Evolutionary conservation across 2,797 vertebrate genomes (phyloP), one percentile per base, ranked within the genome.

Genomic region (Sebastes paucispinis): DNA sequence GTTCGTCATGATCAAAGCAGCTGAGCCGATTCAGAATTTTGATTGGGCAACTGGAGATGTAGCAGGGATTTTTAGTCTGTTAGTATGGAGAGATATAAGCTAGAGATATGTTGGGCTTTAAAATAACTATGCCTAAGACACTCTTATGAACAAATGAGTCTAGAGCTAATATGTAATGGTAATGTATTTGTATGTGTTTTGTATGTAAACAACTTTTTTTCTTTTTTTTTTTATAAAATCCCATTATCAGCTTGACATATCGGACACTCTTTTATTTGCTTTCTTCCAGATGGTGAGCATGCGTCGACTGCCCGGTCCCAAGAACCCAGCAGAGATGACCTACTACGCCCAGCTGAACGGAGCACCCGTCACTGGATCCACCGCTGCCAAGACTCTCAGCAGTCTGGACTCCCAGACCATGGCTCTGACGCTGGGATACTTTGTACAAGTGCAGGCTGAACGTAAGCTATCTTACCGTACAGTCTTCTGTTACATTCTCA

Each of bases 341-440:
- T 99, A 99, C 91, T 99, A 99, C 14, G 95, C 95, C n/a, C 95
- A 98, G 80, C 93, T 96, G 92, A 97, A 98, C 0, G 97, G 98
- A 24, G 95, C 96, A 1, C 97, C 98, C 39, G 88, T 99, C 90
- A 86, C 95, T 25, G 98, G 98, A 34, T 97, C 96, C 0, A 96
- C 88, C 1, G 97, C 98, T 4, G 98, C 98, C 81, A 99, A 99
- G 93, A 98, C 97, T 82, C 92, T 99, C 74, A 98, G 96, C 91
- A 98, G 96, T 0, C 96, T 99, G 88, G 98, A 99, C 90, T 98
- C 98, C 8, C 98, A 99, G 91, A 96, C 97, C 84, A 99, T 99
- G 98, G 98, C 98, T 27, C 92, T 99, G 90, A 98, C 98, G 0
- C 91, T 99, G 69, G 98, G 98, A 59, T 98, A 98, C 59, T 98